Base-by-base conservation (phyloP, 2,797 vertebrate genomes). In the Cottoperca gobio region DNA sequence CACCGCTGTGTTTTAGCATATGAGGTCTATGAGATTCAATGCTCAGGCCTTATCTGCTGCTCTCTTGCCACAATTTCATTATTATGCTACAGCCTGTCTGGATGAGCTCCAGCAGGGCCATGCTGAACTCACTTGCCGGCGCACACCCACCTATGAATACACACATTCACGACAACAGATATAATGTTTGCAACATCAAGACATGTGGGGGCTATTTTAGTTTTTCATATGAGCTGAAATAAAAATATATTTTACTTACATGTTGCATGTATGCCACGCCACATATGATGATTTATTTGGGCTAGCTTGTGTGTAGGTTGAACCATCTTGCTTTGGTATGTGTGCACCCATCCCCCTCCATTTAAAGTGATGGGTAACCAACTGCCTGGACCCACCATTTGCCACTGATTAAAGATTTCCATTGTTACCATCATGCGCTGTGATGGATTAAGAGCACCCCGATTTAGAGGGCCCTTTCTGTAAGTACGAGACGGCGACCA, bases 31-130 rank as follows among this genome's bases (percentile, higher is more conserved):
- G 62, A 81, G 73, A 84, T 72, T 82, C 45, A 60, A 64, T 73
- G 66, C 78, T 83, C 61, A 28, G 50, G 67, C 45, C 61, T 84
- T 83, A 88, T 84, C 78, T 64, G 49, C 65, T 40, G 48, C 68
- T 76, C 72, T 75, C 76, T 50, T 84, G 81, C 69, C 68, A 76
- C 72, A 52, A 35, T 79, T 82, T 85, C 86, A 83, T 88, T 86
- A 82, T 76, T 79, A 78, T 82, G 49, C 66, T 80, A 73, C 86
- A 70, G 81, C 77, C 77, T 83, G 85, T 84, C 81, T 75, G 66
- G 71, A 79, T 70, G 74, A 73, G 76, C 81, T 81, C 79, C 82
- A 84, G 73, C 84, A 73, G 83, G 69, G 59, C 33, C 28, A 17
- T 43, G 66, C 55, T 70, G 62, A 52, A 55, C 75, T 80, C 48